Percentiles rank a stretch among this genome's conserved stretches.
phyloP scores from a whole-genome alignment of 2,888 invertebrate species.

The Microctonus aethiopoides region DNA sequence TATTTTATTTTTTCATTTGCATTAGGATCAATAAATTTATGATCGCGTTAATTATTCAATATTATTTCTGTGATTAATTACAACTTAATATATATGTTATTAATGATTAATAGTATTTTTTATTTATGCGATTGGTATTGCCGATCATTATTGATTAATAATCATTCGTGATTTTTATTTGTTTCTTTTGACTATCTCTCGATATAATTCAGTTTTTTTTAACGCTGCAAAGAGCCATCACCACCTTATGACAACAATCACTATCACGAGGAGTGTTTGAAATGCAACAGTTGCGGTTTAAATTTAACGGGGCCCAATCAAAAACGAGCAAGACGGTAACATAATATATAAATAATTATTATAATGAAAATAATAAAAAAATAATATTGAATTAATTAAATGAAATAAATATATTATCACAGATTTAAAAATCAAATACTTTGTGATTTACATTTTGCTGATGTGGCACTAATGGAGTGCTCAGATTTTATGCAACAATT shows the following conservation, averaged over 20 bases:
- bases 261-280: conserved; percentile 97
- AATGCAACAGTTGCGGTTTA: conserved; percentile 94
- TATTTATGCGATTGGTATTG: too few relatives aligned
- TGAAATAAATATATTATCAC: not conserved
- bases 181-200: not conserved
- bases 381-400: not conserved
- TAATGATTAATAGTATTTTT: too few relatives aligned
- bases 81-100: too few relatives aligned
- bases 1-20: too few relatives aligned
- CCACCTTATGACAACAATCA: conserved; percentile 94
- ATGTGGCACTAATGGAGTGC: conserved; percentile 97
- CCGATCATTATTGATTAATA: not conserved
- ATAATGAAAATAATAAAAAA: not conserved
- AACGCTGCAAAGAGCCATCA: conserved; percentile 80
- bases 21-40: too few relatives aligned
- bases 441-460: conserved; percentile 96
- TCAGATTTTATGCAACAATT: conserved; percentile 97
- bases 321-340: conserved; percentile 66
- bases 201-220: conserved; percentile 19
- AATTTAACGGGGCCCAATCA: conserved; percentile 93
- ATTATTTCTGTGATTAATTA: too few relatives aligned
- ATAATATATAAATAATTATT: conserved; percentile 17
- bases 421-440: conserved; percentile 90
- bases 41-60: too few relatives aligned
- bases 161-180: not conserved